phyloP scores from a whole-genome alignment of 30 jellyfish, hydroid and myxozoan species.

The Turritopsis rubra region DNA sequence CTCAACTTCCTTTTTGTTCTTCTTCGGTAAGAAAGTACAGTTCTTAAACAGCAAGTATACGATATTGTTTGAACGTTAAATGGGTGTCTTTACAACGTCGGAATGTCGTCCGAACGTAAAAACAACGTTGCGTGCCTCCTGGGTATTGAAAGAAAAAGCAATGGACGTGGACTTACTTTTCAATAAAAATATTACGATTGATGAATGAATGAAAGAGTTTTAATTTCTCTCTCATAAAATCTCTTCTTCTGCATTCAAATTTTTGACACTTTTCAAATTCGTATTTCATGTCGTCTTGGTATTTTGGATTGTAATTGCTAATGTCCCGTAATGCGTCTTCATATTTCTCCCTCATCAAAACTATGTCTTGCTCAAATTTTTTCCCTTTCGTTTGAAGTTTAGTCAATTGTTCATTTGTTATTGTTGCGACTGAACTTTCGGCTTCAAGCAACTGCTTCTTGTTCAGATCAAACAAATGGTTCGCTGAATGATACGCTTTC shows the following conservation, averaged over 20 bases:
- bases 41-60: no score
- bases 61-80: no score
- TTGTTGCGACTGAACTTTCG: conserved; percentile 33
- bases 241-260: conserved; percentile 46
- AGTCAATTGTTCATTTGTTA: conserved; percentile 31
- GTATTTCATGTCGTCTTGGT: conserved; percentile 66
- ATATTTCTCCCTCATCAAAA: conserved; percentile 37
- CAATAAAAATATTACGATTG: conserved; percentile 41
- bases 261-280: conserved; percentile 66
- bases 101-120: no score
- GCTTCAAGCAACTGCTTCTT: conserved; percentile 22
- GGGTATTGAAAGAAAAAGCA: not conserved
- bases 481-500: conserved; percentile 57
- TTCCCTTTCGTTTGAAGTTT: conserved; percentile 40
- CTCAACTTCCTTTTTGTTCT: no score
- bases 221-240: conserved; percentile 44
- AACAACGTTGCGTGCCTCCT: no score
- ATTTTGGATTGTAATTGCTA: conserved; percentile 55
- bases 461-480: conserved; percentile 32
- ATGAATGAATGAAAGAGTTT: conserved; percentile 39
- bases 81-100: no score
- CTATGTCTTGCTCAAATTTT: conserved; percentile 56
- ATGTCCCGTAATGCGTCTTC: conserved; percentile 68
- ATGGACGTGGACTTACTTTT: conserved; percentile 34
- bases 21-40: no score